Conservation (phyloP, 2,888 invertebrate species). For the Meteorus cinctellus region DNA sequence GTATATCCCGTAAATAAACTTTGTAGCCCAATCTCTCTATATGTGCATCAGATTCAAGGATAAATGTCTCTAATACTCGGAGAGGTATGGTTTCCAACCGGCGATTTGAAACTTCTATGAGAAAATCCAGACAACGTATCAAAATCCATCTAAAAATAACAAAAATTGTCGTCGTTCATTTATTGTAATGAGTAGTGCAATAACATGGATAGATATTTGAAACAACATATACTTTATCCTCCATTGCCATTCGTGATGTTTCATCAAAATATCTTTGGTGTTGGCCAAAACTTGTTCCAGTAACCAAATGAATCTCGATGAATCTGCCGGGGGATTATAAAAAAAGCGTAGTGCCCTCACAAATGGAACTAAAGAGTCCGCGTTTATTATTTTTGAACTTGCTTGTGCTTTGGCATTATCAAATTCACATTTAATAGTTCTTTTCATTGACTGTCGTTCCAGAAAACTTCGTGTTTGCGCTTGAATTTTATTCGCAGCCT, state of each 20-base stretch:
- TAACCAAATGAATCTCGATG: constrained; percentile 76
- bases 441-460: constrained; percentile 80
- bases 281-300: constrained; percentile 72
- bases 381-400: constrained; percentile 71
- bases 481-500: constrained; percentile 88
- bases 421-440: constrained; percentile 81
- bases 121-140: constrained; percentile 76
- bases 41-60: constrained; percentile 67
- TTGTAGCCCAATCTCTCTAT: constrained; percentile 60
- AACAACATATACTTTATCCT: constrained; percentile 63
- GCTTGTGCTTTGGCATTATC: constrained; percentile 77
- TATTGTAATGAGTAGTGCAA: neutral
- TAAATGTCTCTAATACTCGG: constrained; percentile 86
- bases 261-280: constrained; percentile 66
- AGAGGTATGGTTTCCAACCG: constrained; percentile 78
- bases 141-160: constrained; percentile 74
- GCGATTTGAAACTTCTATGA: constrained; percentile 65
- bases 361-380: constrained; percentile 76
- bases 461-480: constrained; percentile 86
- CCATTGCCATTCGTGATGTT: constrained; percentile 72
- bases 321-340: constrained; percentile 82
- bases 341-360: constrained; percentile 85
- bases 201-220: constrained; percentile 2
- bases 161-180: neutral
- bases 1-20: constrained; percentile 69